phyloP scores from a whole-genome alignment of 2,888 invertebrate genomes.

The Cantharis rustica region DNA sequence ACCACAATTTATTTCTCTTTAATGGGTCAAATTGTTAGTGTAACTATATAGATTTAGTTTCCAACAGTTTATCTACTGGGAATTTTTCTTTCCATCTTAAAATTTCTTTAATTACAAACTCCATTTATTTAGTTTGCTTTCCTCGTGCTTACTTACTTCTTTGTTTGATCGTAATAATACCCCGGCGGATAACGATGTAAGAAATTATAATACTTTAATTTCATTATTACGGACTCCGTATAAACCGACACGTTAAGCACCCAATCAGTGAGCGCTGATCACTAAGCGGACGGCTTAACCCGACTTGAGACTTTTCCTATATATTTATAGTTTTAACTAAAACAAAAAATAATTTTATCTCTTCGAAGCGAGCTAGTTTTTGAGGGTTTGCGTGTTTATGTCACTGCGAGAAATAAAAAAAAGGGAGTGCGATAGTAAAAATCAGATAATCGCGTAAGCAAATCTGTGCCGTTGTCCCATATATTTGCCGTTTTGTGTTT shows the following conservation, averaged over 20 bases:
- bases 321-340: neutral
- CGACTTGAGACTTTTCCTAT: neutral
- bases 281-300: neutral
- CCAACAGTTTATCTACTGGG: constrained; percentile 5
- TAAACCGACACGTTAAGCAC: neutral
- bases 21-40: constrained; percentile 19
- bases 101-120: constrained; percentile 20
- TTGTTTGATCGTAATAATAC: neutral
- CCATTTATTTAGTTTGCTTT: constrained; percentile 12
- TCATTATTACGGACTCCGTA: neutral
- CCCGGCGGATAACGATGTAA: neutral
- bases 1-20: constrained; percentile 25
- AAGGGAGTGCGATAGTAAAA: constrained; percentile 5
- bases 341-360: neutral
- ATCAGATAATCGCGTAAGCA: constrained; percentile 8
- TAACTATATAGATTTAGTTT: constrained; percentile 19
- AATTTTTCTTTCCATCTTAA: constrained; percentile 15
- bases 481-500: neutral
- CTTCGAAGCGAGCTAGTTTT: neutral
- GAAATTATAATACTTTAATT: neutral
- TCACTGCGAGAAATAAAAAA: constrained; percentile 1
- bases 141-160: neutral
- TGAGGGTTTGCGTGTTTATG: constrained; percentile 14
- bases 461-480: constrained; percentile 1
- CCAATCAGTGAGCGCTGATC: neutral